phyloP scores from a whole-genome alignment of 2,888 invertebrate genomes.

The Andrena fulva region DNA sequence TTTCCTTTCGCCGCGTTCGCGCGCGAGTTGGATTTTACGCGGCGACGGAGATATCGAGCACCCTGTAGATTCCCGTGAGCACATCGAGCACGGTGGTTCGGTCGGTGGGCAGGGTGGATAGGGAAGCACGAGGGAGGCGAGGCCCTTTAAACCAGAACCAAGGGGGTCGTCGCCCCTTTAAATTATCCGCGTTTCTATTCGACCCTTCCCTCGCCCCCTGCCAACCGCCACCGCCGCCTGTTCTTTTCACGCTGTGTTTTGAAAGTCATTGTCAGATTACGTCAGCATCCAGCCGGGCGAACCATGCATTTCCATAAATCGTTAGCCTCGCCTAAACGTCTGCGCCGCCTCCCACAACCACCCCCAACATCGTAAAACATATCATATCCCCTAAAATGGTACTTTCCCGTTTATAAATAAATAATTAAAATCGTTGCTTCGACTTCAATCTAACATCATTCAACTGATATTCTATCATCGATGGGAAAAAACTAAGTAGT shows the following conservation, averaged over 20 bases:
- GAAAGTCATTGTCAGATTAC: conserved; percentile 63
- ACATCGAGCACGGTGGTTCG: conserved; percentile 46
- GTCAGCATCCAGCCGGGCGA: conserved; percentile 40
- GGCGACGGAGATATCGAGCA: conserved; percentile 29
- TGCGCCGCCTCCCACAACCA: too few relatives aligned
- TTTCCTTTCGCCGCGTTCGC: background rate
- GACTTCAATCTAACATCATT: too few relatives aligned
- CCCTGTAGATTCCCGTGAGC: conserved; percentile 30
- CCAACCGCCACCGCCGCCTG: conserved; percentile 48
- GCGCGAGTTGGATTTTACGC: background rate
- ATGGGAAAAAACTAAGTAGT: too few relatives aligned
- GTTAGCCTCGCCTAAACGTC: background rate
- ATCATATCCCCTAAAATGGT: too few relatives aligned
- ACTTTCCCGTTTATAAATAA: too few relatives aligned
- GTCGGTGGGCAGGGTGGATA: conserved; percentile 26
- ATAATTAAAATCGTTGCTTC: too few relatives aligned
- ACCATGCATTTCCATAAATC: conserved; percentile 41
- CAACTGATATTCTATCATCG: too few relatives aligned
- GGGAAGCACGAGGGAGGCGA: conserved; percentile 70
- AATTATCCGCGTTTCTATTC: conserved; percentile 69
- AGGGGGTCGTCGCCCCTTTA: conserved; percentile 81
- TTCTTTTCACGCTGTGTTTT: conserved; percentile 59
- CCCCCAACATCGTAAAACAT: background rate
- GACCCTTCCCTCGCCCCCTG: conserved; percentile 41
- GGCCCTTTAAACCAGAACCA: conserved; percentile 85